phyloP scores from a whole-genome alignment of 1,140 invertebrate species.

The Trialeurodes vaporariorum region DNA sequence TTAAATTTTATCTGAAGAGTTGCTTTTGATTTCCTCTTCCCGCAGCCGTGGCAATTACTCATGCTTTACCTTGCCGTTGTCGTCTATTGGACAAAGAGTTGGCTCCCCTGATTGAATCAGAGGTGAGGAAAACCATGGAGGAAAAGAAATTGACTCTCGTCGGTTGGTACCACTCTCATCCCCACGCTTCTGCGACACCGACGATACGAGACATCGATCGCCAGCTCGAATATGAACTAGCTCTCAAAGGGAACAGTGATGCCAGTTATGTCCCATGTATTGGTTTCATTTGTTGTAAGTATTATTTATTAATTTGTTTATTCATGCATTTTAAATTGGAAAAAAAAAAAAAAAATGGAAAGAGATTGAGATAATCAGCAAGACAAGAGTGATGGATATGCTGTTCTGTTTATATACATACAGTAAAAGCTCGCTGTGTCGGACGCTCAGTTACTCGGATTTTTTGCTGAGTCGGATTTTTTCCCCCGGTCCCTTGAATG shows the following conservation, averaged over 20 bases:
- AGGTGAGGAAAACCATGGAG: constrained; percentile 73
- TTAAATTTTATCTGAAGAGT: not conserved
- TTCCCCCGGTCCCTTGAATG: no score
- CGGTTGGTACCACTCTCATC: constrained; percentile 97
- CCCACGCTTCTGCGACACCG: constrained; percentile 72
- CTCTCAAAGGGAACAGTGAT: constrained; percentile 81
- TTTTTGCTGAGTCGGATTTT: no score
- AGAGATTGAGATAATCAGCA: no score
- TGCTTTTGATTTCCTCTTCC: constrained; percentile 19
- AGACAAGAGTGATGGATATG: no score
- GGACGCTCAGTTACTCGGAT: no score
- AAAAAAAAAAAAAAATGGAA: no score
- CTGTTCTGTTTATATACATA: no score
- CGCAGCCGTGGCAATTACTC: constrained; percentile 70
- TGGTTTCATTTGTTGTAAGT: constrained; percentile 81
- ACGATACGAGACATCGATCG: constrained; percentile 81
- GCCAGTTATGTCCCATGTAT: constrained; percentile 84
- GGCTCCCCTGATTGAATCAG: constrained; percentile 55
- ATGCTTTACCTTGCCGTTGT: constrained; percentile 79
- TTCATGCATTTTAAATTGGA: no score
- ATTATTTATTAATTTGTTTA: no score
- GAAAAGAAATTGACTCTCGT: constrained; percentile 66
- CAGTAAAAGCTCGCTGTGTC: no score
- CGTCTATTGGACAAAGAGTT: constrained; percentile 63
- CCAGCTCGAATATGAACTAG: constrained; percentile 88